These are phyloP conservation scores for Peromyscus nudipes DNA, from an alignment of 2,797 vertebrate species.

Conservation along the genomic window DNA sequence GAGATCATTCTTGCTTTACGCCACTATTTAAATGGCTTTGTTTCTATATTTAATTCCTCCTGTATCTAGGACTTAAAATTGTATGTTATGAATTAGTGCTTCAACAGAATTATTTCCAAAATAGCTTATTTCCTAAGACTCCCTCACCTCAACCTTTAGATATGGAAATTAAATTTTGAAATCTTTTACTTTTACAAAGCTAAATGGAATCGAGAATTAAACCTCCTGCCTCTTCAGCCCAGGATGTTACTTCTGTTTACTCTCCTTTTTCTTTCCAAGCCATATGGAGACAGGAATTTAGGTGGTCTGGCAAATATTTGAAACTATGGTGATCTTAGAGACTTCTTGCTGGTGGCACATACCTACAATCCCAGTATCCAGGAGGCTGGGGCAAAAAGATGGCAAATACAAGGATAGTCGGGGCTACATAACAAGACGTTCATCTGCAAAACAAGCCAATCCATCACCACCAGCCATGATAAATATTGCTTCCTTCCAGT, in stretches of 20 bases:
- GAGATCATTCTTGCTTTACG: neutral
- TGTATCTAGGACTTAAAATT: conserved; percentile 36
- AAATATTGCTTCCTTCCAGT: neutral
- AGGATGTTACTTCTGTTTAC: neutral
- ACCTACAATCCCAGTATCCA: neutral
- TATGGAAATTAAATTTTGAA: conserved; percentile 15
- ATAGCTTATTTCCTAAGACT: neutral
- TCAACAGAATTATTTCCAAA: conserved; percentile 33
- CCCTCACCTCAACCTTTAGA: neutral
- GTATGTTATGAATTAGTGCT: conserved; percentile 23
- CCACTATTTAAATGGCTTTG: conserved; percentile 15
- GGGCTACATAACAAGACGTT: neutral
- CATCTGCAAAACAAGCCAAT: neutral
- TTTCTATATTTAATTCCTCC: conserved; percentile 50
- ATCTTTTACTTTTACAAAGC: neutral
- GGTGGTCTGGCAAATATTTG: conserved; percentile 20
- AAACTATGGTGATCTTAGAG: neutral
- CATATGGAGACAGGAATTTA: neutral
- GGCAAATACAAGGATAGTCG: neutral
- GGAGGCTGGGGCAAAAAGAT: neutral
- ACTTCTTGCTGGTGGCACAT: neutral
- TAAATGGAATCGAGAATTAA: conserved; percentile 53
- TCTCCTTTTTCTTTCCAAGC: conserved; percentile 4
- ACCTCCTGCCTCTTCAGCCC: neutral
- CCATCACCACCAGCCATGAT: neutral